Conservation (phyloP, 2,113 vertebrate genomes). For the Columbina picui region DNA sequence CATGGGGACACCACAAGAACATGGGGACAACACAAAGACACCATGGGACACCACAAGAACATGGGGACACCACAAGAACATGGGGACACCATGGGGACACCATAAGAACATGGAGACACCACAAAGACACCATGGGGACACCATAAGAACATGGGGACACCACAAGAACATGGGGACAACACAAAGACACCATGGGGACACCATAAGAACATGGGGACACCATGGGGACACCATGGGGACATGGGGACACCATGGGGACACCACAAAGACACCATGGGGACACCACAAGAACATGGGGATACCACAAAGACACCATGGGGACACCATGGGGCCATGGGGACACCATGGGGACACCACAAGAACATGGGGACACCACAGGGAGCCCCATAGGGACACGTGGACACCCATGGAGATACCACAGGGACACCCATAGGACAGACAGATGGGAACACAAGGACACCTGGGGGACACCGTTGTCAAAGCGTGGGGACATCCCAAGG, state of each 20-base stretch:
- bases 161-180: background rate
- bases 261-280: too few relatives aligned
- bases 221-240: background rate
- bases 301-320: too few relatives aligned
- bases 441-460: background rate
- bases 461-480: background rate
- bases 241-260: too few relatives aligned
- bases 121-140: background rate
- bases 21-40: background rate
- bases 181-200: too few relatives aligned
- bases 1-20: too few relatives aligned
- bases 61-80: background rate
- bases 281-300: too few relatives aligned
- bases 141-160: background rate
- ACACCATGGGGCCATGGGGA: too few relatives aligned
- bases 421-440: background rate
- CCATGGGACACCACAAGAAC: background rate
- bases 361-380: too few relatives aligned
- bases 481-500: too few relatives aligned
- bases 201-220: background rate
- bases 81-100: background rate
- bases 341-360: too few relatives aligned
- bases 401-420: too few relatives aligned
- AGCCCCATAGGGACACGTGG: too few relatives aligned
- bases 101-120: background rate